phyloP scores from a whole-genome alignment of 1,140 invertebrate species.

The Melipona quadrifasciata region DNA sequence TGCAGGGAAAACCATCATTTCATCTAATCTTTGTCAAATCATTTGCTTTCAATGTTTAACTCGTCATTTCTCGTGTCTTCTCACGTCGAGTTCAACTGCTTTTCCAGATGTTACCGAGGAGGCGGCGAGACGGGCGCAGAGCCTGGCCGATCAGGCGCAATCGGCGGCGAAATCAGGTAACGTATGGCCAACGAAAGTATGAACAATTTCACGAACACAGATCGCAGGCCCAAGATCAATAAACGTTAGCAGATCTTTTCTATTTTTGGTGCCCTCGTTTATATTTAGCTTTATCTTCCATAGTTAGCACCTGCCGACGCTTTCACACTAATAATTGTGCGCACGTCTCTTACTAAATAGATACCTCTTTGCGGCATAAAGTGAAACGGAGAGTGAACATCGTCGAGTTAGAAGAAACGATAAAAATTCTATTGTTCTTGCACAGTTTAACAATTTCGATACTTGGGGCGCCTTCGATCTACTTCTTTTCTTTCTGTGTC shows the following conservation, averaged over 20 bases:
- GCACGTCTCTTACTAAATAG: slow-evolving; percentile 78
- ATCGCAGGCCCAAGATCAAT: slow-evolving; percentile 78
- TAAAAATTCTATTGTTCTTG: not conserved
- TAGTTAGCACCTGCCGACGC: slow-evolving; percentile 82
- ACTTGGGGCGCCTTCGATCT: not conserved
- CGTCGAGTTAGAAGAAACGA: not conserved
- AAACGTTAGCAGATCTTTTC: slow-evolving; percentile 71
- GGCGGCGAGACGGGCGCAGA: slow-evolving; percentile 77
- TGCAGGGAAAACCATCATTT: slow-evolving; percentile 80
- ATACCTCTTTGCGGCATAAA: slow-evolving; percentile 52
- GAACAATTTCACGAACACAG: slow-evolving; percentile 64
- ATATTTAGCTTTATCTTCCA: slow-evolving; percentile 83
- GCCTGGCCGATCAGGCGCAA: slow-evolving; percentile 70
- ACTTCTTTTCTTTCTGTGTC: not conserved
- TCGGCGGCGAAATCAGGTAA: slow-evolving; percentile 76
- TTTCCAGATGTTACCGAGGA: slow-evolving; percentile 81
- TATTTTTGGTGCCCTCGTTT: slow-evolving; percentile 81
- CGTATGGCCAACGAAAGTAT: slow-evolving; percentile 55
- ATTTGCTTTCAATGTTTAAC: slow-evolving; percentile 80
- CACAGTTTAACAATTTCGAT: not conserved
- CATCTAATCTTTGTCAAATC: slow-evolving; percentile 81
- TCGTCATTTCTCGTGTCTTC: slow-evolving; percentile 46
- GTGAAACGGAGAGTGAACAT: not conserved
- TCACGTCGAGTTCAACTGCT: slow-evolving; percentile 54
- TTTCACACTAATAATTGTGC: slow-evolving; percentile 78